Base-by-base conservation (phyloP, 1,140 invertebrate species). In the Mactra quadrangularis region DNA sequence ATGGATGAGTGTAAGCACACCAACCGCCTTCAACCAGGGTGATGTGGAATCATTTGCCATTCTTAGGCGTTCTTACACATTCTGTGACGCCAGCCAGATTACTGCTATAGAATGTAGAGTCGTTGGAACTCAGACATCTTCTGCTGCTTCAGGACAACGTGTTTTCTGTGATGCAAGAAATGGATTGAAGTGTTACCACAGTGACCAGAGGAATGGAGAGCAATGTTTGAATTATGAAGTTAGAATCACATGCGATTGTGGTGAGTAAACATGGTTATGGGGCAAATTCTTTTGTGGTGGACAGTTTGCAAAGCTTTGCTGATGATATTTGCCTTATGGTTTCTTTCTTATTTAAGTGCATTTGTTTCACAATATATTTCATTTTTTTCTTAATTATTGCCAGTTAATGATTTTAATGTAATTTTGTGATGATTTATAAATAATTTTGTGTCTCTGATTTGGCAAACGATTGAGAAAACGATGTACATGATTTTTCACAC, bases 161-260 rank as follows among this genome's bases (percentile, higher is more conserved):
- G 85, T 91, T 0, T 86, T 79, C 9, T 93, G 93, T 83, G 85
- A 90, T 62, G 27, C 92, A 15, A 52, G 77, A 2, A 76, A 89
- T 45, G 93, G 93, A 25, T 84, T 93, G 19, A 78, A 84, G 7
- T 94, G 93, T 84, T 75, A 62, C 19, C 88, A 92, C 31, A 83
- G 75, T 11, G 89, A 92, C 19, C 84, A 89, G 59, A 47, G 22
- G 25, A 81, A 68, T 11, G 87, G 82, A n/a, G 86, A 87, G n/a
- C 66, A 75, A 7, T 93, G 93, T 66, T 31, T 79, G 9, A 91
- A 93, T 82, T 91, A 90, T 82, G 92, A 93, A 86, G 86, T 93
- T 17, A 78, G 92, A 27, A 89, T 92, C 45, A 79, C 85, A 19
- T 94, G 93, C 72, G 64, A 91, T 59, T 93, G 93, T 82, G 62